These are phyloP conservation scores for Hylomyscus alleni DNA, from an alignment of 2,797 vertebrate genomes.

Conservation along the genomic window DNA sequence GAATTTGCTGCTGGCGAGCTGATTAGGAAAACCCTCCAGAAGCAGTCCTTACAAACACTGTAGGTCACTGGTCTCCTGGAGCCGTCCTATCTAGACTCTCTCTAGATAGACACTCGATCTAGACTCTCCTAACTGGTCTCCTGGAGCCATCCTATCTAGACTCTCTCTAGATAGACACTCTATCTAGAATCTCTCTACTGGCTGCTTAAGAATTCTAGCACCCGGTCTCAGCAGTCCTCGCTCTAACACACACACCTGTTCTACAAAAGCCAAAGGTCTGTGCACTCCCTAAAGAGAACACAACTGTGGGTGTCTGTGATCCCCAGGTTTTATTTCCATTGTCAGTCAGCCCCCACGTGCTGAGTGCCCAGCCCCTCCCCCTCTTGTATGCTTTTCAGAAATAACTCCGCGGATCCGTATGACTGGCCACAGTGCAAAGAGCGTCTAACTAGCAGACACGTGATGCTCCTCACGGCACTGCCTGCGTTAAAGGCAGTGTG, in stretches of 20 bases:
- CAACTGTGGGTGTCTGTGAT: background rate
- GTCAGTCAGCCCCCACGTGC: background rate
- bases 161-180: background rate
- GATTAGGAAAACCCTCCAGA: conserved; percentile 48
- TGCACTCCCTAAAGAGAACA: conserved; percentile 32
- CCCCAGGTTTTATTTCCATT: conserved; percentile 27
- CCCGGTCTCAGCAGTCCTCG: conserved; percentile 62
- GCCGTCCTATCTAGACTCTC: conserved; percentile 59
- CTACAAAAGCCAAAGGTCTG: conserved; percentile 48
- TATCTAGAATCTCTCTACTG: conserved; percentile 70
- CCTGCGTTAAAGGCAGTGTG: accelerated
- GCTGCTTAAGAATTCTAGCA: conserved; percentile 60
- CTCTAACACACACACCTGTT: conserved; percentile 65
- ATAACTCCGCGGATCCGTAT: background rate
- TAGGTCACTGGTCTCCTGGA: conserved; percentile 59
- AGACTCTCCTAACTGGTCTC: conserved; percentile 73
- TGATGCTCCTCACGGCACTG: background rate
- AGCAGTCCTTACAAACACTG: conserved; percentile 67
- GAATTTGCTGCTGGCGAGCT: conserved; percentile 60
- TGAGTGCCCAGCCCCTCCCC: background rate
- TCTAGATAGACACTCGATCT: background rate
- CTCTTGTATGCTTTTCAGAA: conserved; percentile 23
- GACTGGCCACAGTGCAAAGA: background rate
- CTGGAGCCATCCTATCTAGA: conserved; percentile 63
- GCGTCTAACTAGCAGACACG: background rate